Percentiles rank a stretch among this genome's conserved stretches.
These are phyloP conservation scores for Hoplodrina blanda DNA, from an alignment of 2,888 invertebrate genomes.

Conservation along the genomic window DNA sequence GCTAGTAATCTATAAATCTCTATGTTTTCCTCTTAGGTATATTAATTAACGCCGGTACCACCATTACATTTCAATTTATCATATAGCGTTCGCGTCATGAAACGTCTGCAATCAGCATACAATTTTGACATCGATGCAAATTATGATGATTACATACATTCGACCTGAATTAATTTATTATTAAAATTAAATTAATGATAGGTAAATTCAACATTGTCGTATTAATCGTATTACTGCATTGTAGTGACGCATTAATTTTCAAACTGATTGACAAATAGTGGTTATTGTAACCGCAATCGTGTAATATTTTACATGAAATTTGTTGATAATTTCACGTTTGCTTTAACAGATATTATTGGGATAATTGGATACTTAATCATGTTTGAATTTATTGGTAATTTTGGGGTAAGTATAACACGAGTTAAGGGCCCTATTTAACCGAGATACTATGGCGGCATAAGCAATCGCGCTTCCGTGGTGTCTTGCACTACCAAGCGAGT, in stretches of 20 bases:
- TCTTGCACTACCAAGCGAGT: no score
- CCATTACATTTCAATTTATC: background rate
- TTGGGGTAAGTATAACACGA: no score
- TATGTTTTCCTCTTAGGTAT: no score
- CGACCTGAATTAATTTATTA: slow-evolving; percentile 7
- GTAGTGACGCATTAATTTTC: slow-evolving; percentile 40
- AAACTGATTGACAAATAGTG: slow-evolving; percentile 34
- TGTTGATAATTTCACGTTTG: slow-evolving; percentile 21
- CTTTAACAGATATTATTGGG: slow-evolving; percentile 29
- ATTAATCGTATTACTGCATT: slow-evolving; percentile 29
- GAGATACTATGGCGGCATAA: no score
- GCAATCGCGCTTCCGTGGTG: no score
- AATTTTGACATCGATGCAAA: slow-evolving; percentile 22
- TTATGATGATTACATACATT: slow-evolving; percentile 5
- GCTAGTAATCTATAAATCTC: no score
- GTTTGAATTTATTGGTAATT: slow-evolving; percentile 4
- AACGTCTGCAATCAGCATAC: background rate
- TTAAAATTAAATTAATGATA: slow-evolving; percentile 22
- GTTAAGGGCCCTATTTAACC: no score
- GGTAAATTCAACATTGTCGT: slow-evolving; percentile 23
- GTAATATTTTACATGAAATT: slow-evolving; percentile 8
- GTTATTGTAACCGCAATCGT: slow-evolving; percentile 14
- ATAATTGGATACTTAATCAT: slow-evolving; percentile 31
- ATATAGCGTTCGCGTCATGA: background rate
- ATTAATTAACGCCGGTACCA: background rate